A percentile compares a stretch with the other conserved stretches of the same genome.
phyloP scores from a whole-genome alignment of 2,888 invertebrate genomes.

The Prostheceraeus crozeri region DNA sequence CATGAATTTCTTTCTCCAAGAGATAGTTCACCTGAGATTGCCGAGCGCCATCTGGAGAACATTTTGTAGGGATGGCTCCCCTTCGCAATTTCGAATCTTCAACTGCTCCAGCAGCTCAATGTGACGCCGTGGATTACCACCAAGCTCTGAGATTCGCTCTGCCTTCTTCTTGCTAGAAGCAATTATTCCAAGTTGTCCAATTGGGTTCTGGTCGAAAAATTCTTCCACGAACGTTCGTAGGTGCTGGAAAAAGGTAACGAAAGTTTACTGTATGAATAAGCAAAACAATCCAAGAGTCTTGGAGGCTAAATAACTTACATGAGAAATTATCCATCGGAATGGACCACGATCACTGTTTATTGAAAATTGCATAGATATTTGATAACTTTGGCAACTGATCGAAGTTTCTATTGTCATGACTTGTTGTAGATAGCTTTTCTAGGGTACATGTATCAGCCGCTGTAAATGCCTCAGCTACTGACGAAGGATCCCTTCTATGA shows the following conservation, averaged over 20 bases:
- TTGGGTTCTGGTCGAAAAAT: conserved; percentile 96
- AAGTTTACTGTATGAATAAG: neutral
- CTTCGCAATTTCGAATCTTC: conserved; percentile 66
- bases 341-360: too few relatives aligned
- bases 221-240: conserved; percentile 87
- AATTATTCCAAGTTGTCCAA: conserved; percentile 89
- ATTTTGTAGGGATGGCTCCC: conserved; percentile 93
- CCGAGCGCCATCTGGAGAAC: conserved; percentile 77
- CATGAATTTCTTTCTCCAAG: too few relatives aligned
- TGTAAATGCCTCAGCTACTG: too few relatives aligned
- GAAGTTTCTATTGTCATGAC: too few relatives aligned
- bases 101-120: conserved; percentile 56
- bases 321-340: too few relatives aligned
- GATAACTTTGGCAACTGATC: too few relatives aligned
- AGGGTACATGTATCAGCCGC: too few relatives aligned
- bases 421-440: too few relatives aligned
- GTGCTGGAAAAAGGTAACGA: conserved; percentile 51
- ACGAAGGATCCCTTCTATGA: too few relatives aligned
- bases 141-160: conserved; percentile 80
- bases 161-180: conserved; percentile 83
- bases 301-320: too few relatives aligned
- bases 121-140: conserved; percentile 63
- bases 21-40: conserved; percentile 63
- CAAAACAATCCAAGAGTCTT: too few relatives aligned
- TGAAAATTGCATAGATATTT: too few relatives aligned